Conservation (phyloP, 23 tunicate species). For the Halocynthia aurantium region DNA sequence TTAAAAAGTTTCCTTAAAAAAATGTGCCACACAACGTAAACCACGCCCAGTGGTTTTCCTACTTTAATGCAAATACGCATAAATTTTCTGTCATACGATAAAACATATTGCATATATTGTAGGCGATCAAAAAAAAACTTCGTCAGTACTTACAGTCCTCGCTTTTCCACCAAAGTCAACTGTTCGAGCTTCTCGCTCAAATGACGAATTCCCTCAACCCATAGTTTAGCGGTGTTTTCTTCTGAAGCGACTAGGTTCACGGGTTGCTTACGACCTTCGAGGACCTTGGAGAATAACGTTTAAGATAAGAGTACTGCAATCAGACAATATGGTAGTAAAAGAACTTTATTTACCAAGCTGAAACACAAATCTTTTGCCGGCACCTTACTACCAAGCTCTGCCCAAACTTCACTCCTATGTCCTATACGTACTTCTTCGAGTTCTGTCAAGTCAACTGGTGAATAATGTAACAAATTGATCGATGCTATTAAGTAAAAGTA, state of each 20-base stretch:
- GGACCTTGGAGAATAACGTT: slow-evolving; percentile 18
- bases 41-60: too few relatives aligned
- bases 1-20: too few relatives aligned
- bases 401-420: slow-evolving; percentile 39
- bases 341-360: slow-evolving; percentile 37
- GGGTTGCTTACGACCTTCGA: slow-evolving; percentile 19
- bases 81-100: too few relatives aligned
- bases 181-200: slow-evolving; percentile 43
- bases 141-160: slow-evolving; percentile 23
- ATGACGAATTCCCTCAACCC: slow-evolving; percentile 46
- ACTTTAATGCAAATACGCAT: too few relatives aligned
- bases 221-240: slow-evolving; percentile 13
- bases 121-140: too few relatives aligned
- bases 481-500: too few relatives aligned
- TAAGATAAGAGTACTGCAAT: background rate
- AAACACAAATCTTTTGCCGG: slow-evolving; percentile 41
- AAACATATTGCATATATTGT: too few relatives aligned
- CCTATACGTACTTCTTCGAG: slow-evolving; percentile 40
- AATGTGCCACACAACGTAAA: too few relatives aligned
- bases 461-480: background rate
- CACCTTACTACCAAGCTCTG: slow-evolving; percentile 26
- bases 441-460: slow-evolving; percentile 50
- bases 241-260: slow-evolving; percentile 34
- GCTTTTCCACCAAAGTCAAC: slow-evolving; percentile 33
- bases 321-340: background rate